These are phyloP conservation scores for Sesia apiformis DNA, from an alignment of 2,888 invertebrate species.

Conservation along the genomic window DNA sequence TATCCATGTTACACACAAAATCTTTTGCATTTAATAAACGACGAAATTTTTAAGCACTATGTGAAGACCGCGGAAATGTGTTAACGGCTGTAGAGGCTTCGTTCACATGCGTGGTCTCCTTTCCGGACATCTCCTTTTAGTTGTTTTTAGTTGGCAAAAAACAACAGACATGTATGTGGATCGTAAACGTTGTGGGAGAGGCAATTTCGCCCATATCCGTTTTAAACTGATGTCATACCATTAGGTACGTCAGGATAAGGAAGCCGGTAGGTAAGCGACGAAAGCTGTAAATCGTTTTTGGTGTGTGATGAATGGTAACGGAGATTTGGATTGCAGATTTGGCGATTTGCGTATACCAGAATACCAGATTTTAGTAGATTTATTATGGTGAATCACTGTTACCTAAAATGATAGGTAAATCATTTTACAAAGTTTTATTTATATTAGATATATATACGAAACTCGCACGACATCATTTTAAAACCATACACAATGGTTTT, in stretches of 20 bases:
- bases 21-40: neutral
- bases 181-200: conserved; percentile 53
- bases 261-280: conserved; percentile 19
- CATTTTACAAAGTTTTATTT: too few relatives aligned
- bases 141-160: conserved; percentile 42
- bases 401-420: too few relatives aligned
- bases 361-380: too few relatives aligned
- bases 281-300: neutral
- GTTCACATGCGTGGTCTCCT: conserved; percentile 34
- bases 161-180: conserved; percentile 24
- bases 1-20: neutral
- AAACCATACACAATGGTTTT: too few relatives aligned
- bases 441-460: too few relatives aligned
- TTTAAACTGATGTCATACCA: conserved; percentile 53
- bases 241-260: conserved; percentile 41
- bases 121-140: conserved; percentile 49
- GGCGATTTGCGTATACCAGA: too few relatives aligned
- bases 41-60: neutral
- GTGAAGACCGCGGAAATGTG: conserved; percentile 10
- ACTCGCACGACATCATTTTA: too few relatives aligned
- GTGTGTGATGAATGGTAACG: neutral
- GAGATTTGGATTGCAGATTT: neutral
- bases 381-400: too few relatives aligned
- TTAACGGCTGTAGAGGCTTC: conserved; percentile 18
- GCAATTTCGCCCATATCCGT: conserved; percentile 61